These are phyloP conservation scores for Lasioglossum albipes DNA, from an alignment of 1,140 invertebrate species.

Conservation along the genomic window DNA sequence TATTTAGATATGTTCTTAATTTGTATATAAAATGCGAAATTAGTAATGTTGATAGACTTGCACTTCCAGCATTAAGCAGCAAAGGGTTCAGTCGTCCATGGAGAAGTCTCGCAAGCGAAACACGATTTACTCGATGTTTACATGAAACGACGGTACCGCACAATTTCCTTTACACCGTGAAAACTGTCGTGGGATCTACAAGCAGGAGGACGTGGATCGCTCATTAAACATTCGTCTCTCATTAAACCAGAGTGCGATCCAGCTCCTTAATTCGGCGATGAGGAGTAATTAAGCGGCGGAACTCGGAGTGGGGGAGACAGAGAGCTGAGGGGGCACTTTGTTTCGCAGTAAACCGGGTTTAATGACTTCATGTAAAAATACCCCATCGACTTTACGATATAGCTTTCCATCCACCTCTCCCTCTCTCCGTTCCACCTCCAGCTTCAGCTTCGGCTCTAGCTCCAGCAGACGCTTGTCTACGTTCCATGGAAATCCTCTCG, in stretches of 20 bases:
- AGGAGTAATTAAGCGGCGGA: constrained; percentile 67
- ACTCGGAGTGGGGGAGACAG: background rate
- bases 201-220: constrained; percentile 36
- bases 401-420: constrained; percentile 35
- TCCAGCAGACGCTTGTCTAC: background rate
- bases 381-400: constrained; percentile 72
- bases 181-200: constrained; percentile 52
- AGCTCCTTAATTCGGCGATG: constrained; percentile 66
- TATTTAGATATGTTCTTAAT: no score
- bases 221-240: constrained; percentile 68
- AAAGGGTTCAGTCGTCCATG: background rate
- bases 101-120: background rate
- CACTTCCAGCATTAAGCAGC: no score
- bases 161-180: constrained; percentile 53
- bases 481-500: constrained; percentile 26
- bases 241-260: constrained; percentile 61
- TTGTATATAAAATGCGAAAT: no score
- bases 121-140: background rate
- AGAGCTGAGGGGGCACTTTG: constrained; percentile 57
- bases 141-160: background rate
- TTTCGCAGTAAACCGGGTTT: constrained; percentile 66
- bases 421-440: background rate
- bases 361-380: constrained; percentile 72
- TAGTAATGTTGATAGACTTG: no score
- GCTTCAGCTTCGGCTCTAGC: background rate